phyloP scores from a whole-genome alignment of 2,113 vertebrate genomes.

The Phoenicopterus ruber region DNA sequence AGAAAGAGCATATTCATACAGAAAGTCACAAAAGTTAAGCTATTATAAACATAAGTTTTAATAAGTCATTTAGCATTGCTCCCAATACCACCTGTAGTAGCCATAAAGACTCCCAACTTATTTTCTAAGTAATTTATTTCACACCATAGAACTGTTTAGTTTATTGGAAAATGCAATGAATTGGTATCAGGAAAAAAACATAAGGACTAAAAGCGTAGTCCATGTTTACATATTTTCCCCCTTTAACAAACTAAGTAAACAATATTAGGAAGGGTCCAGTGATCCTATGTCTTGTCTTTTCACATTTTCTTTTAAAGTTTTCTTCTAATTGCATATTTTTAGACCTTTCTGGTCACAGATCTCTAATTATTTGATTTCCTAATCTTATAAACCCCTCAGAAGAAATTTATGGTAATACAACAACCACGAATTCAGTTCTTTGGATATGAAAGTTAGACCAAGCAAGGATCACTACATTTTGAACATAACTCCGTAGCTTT shows the following conservation, averaged over 20 bases:
- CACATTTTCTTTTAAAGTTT: background rate
- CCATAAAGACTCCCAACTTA: background rate
- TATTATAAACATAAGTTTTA: background rate
- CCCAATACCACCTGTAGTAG: background rate
- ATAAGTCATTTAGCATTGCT: background rate
- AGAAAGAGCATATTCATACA: background rate
- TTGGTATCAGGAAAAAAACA: background rate
- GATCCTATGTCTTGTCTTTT: background rate
- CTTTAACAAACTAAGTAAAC: background rate
- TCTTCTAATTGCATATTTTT: background rate
- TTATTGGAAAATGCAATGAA: background rate
- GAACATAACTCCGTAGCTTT: background rate
- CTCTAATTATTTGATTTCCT: background rate
- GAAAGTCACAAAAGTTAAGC: background rate
- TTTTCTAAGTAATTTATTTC: background rate
- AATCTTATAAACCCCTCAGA: background rate
- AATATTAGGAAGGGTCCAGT: background rate
- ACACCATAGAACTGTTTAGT: background rate
- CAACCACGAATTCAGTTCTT: fast-evolving
- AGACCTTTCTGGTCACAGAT: background rate
- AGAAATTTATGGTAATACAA: background rate
- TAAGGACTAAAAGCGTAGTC: background rate
- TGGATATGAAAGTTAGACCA: background rate
- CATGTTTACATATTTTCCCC: background rate
- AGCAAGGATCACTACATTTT: background rate